Evolutionary conservation across 2,888 invertebrate species (phyloP), one percentile per base, ranked within the genome.

Genomic region (Drosophila colorata): DNA sequence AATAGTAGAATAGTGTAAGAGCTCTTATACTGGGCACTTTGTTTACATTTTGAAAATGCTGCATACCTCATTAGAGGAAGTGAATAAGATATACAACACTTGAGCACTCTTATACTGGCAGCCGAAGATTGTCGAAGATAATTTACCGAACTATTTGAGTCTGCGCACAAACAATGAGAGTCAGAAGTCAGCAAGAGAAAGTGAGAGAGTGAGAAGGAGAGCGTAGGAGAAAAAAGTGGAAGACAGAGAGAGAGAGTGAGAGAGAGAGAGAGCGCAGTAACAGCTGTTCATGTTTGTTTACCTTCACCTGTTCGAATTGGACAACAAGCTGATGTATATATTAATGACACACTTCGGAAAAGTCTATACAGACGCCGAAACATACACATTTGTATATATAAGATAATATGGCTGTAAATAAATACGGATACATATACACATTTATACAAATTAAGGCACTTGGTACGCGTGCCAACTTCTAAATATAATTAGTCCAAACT

Each of bases 1-100:
- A 28, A 61, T 43, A 43, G 2, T 4, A 13, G 23, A 47, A 55
- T 7, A 7, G 59, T 80, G 80, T 78, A 81, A 80, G 81, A 87
- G 60, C 9, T 64, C 38, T 47, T 58, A 51, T 59, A 61, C 52
- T 33, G 4, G 16, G 23, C 18, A 40, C 1, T 69, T 79, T 84
- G 84, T 84, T 84, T 84, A 84, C 84, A 74, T 75, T 83, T 58
- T 52, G 35, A n/a, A 33, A 18, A 14, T 38, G 6, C 16, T 25
- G 25, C 28, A 33, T 7, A 13, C 7, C 7, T 4, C 1, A 40
- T 59, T 31, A 4, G 71, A 18, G 16, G 20, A 55, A 74, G 58
- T 48, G 68, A 71, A 40, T 57, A 47, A n/a, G 44, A 37, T 40
- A 58, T 38, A 40, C 16, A 9, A 0, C 16, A 25, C 9, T 5